These are phyloP conservation scores for Pogonocherus hispidulus DNA, from an alignment of 2,888 invertebrate species.

Conservation along the genomic window DNA sequence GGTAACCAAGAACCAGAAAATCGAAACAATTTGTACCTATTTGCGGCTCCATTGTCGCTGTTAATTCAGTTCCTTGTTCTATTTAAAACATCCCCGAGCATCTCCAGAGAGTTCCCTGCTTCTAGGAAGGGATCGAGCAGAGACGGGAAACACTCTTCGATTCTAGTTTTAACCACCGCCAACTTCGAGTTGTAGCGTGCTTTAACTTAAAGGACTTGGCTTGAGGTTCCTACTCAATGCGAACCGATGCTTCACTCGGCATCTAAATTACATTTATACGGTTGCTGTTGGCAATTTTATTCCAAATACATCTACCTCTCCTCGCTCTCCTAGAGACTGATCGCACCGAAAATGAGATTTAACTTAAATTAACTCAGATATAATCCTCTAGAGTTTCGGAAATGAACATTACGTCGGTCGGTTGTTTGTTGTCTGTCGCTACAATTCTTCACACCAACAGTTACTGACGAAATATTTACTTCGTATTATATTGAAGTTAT, in stretches of 20 bases:
- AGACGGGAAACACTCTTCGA: constrained; percentile 12
- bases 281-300: constrained; percentile 12
- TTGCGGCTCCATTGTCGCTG: constrained; percentile 1
- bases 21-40: not conserved
- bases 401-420: constrained; percentile 4
- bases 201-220: constrained; percentile 17
- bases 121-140: not conserved
- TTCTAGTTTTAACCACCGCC: constrained; percentile 14
- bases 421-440: not conserved
- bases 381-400: not conserved
- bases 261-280: constrained; percentile 15
- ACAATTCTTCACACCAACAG: not conserved
- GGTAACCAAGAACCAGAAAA: not conserved
- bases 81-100: not conserved
- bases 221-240: constrained; percentile 19
- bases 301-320: constrained; percentile 7
- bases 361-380: constrained; percentile 5
- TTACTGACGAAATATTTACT: not conserved
- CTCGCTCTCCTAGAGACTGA: not conserved
- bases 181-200: constrained; percentile 5
- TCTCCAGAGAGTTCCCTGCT: not conserved
- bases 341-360: constrained; percentile 7
- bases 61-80: not conserved
- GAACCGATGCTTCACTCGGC: not conserved
- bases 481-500: not conserved